Conservation (phyloP, 2,113 vertebrate species). For the Gallinago media region DNA sequence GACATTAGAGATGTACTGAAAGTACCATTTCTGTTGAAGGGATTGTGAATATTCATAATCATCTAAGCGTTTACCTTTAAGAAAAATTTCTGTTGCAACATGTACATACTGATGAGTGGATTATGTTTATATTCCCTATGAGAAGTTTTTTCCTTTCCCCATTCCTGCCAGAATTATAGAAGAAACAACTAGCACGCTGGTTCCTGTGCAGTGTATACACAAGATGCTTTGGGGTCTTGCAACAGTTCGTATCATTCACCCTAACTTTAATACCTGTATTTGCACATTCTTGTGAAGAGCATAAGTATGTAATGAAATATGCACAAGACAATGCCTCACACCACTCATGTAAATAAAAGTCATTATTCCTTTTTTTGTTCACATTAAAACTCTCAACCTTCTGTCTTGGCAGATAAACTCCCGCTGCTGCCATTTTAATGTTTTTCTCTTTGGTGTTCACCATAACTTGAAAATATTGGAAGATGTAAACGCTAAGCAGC, state of each 20-base stretch:
- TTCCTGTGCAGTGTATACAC: background rate
- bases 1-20: background rate
- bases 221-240: background rate
- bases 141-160: background rate
- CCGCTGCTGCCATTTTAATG: background rate
- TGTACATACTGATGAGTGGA: background rate
- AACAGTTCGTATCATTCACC: background rate
- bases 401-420: background rate
- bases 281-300: background rate
- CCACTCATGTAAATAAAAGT: background rate
- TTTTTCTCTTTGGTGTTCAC: background rate
- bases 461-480: background rate
- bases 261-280: background rate
- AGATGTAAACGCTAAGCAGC: background rate
- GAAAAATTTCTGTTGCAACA: background rate
- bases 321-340: background rate
- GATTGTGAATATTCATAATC: background rate
- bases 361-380: background rate
- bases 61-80: background rate
- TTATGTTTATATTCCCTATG: background rate
- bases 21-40: background rate
- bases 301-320: background rate
- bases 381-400: background rate
- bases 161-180: background rate
- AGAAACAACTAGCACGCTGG: background rate